Evolutionary conservation across 1,140 invertebrate species (phyloP), one percentile per base, ranked within the genome.

Genomic region (Drosophila tropicalis): DNA sequence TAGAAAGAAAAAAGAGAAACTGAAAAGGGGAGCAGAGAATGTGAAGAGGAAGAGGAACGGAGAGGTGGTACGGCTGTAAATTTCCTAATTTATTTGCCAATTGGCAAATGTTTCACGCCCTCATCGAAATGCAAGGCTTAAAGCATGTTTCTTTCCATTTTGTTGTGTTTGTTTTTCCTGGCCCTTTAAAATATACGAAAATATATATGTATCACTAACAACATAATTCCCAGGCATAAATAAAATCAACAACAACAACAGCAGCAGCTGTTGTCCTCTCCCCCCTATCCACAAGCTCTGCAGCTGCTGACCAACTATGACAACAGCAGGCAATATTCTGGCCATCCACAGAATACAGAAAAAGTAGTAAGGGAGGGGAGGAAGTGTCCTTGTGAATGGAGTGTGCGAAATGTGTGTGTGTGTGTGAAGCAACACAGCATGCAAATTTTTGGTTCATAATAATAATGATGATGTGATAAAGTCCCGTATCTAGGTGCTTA

Each of bases 31-130:
- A 47, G 44, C n/a, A 7, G 6, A 7, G 44, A 47, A 6, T 19
- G 44, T 9, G 44, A 15, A n/a, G 41, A 17, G 15, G 7, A 15
- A 2, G 13, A 6, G 40, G 40, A 29, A 29, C 1, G 41, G n/a
- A 64, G 76, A 2, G 19, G 32, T 9, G 36, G 51, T 32, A 34
- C 25, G 69, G 76, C 67, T 70, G 72, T 87, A 87, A 87, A 73
- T 70, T 87, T 83, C 62, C 84, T 87, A 77, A 87, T 80, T 89
- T 87, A 87, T 87, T 87, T 87, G 80, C 76, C 80, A 89, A 87
- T 87, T 89, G 84, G 72, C 76, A 72, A 68, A 41, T 61, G 72
- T 77, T 83, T 87, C 67, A 69, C 63, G 63, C 64, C 65, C 57
- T 36, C 67, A 51, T 51, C 44, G 44, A 22, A 57, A 60, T 76